Conservation (phyloP, 2,113 vertebrate genomes). For the Heptranchias perlo region DNA sequence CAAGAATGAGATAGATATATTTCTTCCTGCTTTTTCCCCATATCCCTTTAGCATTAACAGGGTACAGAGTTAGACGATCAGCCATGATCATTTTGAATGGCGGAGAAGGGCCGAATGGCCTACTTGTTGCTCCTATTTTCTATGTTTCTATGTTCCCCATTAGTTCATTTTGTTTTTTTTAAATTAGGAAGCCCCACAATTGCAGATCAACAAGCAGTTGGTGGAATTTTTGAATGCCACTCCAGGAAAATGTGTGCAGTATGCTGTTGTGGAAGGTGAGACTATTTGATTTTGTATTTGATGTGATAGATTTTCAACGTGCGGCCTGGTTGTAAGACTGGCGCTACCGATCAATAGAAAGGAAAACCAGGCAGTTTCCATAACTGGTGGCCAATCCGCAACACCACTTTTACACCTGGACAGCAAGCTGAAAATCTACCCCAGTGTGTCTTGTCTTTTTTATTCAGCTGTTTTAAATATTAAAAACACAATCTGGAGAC, state of each 20-base stretch:
- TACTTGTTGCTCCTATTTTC: too few species aligned
- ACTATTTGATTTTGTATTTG: neutral
- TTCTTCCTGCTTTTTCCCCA: too few species aligned
- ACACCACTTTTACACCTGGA: too few species aligned
- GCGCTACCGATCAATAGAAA: neutral
- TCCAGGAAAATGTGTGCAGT: conserved; percentile 65
- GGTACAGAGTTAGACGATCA: too few species aligned
- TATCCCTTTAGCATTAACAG: too few species aligned
- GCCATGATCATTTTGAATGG: neutral
- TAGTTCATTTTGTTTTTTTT: neutral
- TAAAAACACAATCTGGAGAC: neutral
- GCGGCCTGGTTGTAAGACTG: neutral
- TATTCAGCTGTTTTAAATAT: neutral
- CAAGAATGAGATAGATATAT: too few species aligned
- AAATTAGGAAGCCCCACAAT: conserved; percentile 65
- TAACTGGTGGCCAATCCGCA: neutral
- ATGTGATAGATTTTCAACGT: neutral
- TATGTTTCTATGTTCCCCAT: neutral
- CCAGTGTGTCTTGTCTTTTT: neutral
- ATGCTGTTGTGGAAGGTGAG: conserved; percentile 76
- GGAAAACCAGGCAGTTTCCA: neutral
- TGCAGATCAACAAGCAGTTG: conserved; percentile 60
- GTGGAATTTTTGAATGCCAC: conserved; percentile 58
- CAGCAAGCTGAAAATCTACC: neutral
- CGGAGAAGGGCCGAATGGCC: neutral